phyloP scores from a whole-genome alignment of 2,888 invertebrate genomes.

The Xestia ashworthii region DNA sequence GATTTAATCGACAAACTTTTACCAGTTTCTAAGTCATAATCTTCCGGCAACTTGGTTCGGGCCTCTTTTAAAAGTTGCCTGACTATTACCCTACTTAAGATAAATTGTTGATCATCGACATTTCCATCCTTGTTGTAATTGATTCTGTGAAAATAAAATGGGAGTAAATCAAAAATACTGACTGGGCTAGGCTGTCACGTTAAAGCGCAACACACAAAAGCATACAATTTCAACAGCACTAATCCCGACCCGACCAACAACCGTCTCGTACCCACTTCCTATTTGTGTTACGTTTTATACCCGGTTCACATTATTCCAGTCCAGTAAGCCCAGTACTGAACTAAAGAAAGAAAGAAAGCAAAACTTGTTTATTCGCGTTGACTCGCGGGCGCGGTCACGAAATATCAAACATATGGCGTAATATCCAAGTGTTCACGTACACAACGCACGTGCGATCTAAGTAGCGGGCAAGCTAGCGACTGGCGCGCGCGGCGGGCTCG shows the following conservation, averaged over 20 bases:
- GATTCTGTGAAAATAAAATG: constrained; percentile 74
- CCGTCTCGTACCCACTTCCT: neutral
- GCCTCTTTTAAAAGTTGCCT: constrained; percentile 79
- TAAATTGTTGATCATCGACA: constrained; percentile 89
- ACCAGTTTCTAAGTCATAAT: constrained; percentile 79
- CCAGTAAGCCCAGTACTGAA: neutral
- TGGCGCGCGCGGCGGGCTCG: no score
- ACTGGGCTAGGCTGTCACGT: neutral
- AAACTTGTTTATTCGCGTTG: neutral
- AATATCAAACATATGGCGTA: no score
- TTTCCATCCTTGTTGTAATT: constrained; percentile 85
- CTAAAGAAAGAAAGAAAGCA: neutral
- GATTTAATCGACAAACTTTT: constrained; percentile 78
- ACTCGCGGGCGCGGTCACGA: no score
- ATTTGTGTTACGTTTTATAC: neutral
- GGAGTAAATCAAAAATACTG: neutral
- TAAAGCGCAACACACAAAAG: neutral
- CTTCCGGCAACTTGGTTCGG: constrained; percentile 81
- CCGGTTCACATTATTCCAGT: no score
- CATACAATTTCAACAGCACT: neutral
- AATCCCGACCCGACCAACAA: neutral
- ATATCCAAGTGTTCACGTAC: no score
- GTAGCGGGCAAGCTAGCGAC: no score
- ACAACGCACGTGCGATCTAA: no score
- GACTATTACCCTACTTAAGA: constrained; percentile 86